These are phyloP conservation scores for Caenorhabditis sinica DNA, from an alignment of 2,888 invertebrate genomes.

Conservation along the genomic window DNA sequence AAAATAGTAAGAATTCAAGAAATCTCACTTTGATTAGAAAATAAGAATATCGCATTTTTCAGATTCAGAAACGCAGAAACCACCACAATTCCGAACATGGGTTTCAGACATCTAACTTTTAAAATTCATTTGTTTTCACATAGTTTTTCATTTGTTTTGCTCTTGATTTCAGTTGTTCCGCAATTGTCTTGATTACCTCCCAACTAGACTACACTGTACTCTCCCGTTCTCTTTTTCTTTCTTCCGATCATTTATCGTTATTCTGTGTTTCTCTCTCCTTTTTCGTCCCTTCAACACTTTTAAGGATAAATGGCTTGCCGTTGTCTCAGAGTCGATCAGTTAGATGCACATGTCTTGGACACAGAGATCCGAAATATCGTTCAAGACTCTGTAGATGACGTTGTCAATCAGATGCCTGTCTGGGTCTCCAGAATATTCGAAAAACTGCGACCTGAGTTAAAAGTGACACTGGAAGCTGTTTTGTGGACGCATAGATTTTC, in stretches of 20 bases:
- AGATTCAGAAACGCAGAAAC: no score
- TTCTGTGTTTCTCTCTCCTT: constrained; percentile 16
- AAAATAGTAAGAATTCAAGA: no score
- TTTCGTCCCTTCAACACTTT: background rate
- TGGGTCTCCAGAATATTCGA: constrained; percentile 59
- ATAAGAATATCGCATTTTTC: no score
- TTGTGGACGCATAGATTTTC: constrained; percentile 68
- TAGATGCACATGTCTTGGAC: constrained; percentile 83
- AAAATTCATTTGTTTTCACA: background rate
- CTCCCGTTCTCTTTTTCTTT: constrained; percentile 13
- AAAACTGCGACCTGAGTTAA: constrained; percentile 56
- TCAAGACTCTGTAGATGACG: constrained; percentile 80
- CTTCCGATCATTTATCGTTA: constrained; percentile 15
- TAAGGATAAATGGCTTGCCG: constrained; percentile 66
- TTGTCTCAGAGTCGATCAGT: constrained; percentile 77
- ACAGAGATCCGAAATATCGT: constrained; percentile 82
- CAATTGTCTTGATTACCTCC: background rate
- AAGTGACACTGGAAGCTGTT: constrained; percentile 65
- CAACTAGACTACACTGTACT: constrained; percentile 46
- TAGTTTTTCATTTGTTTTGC: background rate
- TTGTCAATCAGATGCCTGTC: constrained; percentile 83
- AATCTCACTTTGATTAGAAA: no score
- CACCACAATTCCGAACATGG: no score
- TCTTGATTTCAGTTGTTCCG: background rate
- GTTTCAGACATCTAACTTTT: no score